Evolutionary conservation across 2,797 vertebrate species (phyloP).

Genomic region (Hydrolagus colliei): DNA sequence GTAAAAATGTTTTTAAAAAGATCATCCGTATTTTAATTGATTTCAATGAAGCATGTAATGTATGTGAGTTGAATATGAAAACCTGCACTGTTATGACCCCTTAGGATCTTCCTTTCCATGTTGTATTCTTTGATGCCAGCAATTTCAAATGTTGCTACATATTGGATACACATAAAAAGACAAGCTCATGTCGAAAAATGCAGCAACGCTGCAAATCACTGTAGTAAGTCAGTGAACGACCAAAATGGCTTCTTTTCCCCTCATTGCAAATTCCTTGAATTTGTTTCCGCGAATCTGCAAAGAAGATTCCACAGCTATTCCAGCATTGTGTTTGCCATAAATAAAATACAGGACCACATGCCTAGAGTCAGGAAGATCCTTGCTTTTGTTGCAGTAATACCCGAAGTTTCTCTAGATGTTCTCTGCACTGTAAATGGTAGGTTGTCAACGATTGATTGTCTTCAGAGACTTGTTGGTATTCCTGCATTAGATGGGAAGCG

Average conservation of each 20-base stretch:
- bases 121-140: conserved; percentile 12
- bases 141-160: conserved; percentile 12
- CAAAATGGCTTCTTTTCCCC: conserved; percentile 20
- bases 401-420: conserved; percentile 82
- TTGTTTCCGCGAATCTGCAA: conserved; percentile 22
- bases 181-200: conserved; percentile 17
- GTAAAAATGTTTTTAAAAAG: conserved; percentile 3
- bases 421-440: conserved; percentile 75
- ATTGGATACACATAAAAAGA: background rate
- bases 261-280: background rate
- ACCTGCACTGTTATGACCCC: background rate
- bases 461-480: conserved; percentile 78
- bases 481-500: conserved; percentile 75
- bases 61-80: background rate
- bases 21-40: background rate
- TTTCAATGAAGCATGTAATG: background rate
- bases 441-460: conserved; percentile 81
- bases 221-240: background rate
- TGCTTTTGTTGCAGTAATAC: conserved; percentile 71
- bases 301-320: conserved; percentile 24
- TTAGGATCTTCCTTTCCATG: background rate
- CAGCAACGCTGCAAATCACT: conserved; percentile 11
- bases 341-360: background rate
- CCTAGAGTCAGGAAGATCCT: conserved; percentile 74
- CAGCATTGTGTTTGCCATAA: conserved; percentile 20